Evolutionary conservation across 2,113 vertebrate genomes (phyloP), one percentile per base, ranked within the genome.

Genomic region (Anoura caudifer): DNA sequence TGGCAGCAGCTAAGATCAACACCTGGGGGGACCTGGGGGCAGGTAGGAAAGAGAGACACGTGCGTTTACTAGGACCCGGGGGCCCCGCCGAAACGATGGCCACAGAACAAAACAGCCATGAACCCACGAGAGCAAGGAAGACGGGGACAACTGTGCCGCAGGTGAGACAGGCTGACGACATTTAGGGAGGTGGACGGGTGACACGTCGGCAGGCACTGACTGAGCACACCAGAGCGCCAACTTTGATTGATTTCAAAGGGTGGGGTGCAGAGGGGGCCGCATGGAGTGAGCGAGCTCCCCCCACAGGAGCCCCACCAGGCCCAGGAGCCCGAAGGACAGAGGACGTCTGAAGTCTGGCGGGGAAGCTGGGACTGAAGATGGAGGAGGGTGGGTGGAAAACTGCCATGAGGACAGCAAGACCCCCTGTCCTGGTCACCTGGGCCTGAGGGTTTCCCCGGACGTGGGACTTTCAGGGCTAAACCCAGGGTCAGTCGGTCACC

Each of bases 1-100:
- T 4, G 77, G 5, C 1, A 16, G 63, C 5, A 2, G 63, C 38
- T 12, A 16, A 52, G 7, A 11, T 0, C 0, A 36, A n/a, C 54
- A 63, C 31, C 43, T 4, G 2, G 11, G n/a, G 16, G 56, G 41
- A 22, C 22, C 1, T 6, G 3, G 28, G 10, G 24, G 24, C 5
- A 38, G 38, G 67, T 4, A 3, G 24, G 43, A 85, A 17, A 31
- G 47, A 12, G 2, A 33, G 43, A 45, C 20, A 7, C 5, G 1
- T 0, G 0, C 43, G 1, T 22, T 28, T 8, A 16, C 43, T 19
- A 8, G 14, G 12, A 45, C 2, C n/a, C 52, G 19, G 43, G 36
- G 38, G 28, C 9, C 41, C 20, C 17, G 3, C 36, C 17, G 4
- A 5, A 45, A 59, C 9, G 43, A 11, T 4, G 12, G 8, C 11